Base-by-base conservation (phyloP, 2,888 invertebrate genomes). In the Drosophila anceps region DNA sequence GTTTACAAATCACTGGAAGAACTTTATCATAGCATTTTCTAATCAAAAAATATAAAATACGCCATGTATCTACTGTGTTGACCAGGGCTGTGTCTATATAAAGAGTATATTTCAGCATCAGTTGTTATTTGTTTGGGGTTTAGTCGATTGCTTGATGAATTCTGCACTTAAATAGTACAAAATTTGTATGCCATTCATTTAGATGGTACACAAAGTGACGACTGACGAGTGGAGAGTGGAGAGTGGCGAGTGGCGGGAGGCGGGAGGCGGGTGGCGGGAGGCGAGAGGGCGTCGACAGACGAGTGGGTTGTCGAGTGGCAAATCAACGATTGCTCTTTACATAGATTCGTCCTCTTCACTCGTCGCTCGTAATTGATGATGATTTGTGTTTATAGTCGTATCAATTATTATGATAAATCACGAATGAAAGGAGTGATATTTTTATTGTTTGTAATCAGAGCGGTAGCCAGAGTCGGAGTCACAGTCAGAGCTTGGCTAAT, bases 391-490 rank as follows among this genome's bases (percentile, higher is more conserved):
- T 85, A 48, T 15, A 50, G 62, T 46, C 59, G 62, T 5, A 46
- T 29, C 79, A 82, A 83, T 83, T 90, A 89, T 88, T 91, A 83
- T 91, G 91, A 91, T 91, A 90, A 91, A 91, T 91, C 90, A 82
- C 80, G 73, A 58, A 20, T 43, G 18, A 41, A 54, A n/a, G 46
- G 50, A 71, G 63, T 68, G 88, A 88, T 90, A 90, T 88, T 90
- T 90, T 90, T 90, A 88, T 87, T 90, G 90, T 80, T 81, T 79
- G 79, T 80, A 84, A 89, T 86, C 83, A 82, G 31, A 81, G 73
- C 10, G 1, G 2, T 15, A 43, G 20, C 12, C 8, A 6, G 2
- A 43, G 43, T 0, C 41, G 4, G 0, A 39, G 46, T 15, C 8
- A n/a, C 1, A 15, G 46, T 5, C n/a, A 18, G 12, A 37, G 66